Percentiles rank a stretch among this genome's conserved stretches.
Evolutionary conservation across 2,113 vertebrate genomes (phyloP).

Genomic region (Calonectris borealis): DNA sequence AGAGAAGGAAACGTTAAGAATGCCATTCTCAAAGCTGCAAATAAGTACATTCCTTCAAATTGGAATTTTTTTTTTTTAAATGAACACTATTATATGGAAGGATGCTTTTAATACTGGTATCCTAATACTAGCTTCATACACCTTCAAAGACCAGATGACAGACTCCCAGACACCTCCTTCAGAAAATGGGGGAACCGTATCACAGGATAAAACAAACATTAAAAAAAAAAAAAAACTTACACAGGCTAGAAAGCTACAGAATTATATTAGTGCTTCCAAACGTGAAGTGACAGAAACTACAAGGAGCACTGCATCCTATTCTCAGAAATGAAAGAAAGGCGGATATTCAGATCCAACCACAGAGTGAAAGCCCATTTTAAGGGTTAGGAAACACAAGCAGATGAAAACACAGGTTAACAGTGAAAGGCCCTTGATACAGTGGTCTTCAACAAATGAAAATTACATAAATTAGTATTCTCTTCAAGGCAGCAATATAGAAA

Average conservation of each 20-base stretch:
- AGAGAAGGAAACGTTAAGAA: neutral
- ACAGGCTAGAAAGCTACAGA: neutral
- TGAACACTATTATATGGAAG: neutral
- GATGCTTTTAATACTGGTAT: neutral
- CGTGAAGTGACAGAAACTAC: neutral
- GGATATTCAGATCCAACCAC: neutral
- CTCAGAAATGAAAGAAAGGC: neutral
- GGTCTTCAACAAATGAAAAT: neutral
- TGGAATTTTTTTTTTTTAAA: neutral
- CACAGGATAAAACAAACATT: neutral
- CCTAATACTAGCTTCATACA: neutral
- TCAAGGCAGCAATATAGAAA: neutral
- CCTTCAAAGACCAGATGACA: neutral
- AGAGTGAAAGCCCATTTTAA: neutral
- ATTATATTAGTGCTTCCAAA: neutral
- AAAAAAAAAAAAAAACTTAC: neutral
- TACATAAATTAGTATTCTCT: neutral
- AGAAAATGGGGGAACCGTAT: neutral
- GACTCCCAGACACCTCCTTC: neutral
- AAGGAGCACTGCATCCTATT: neutral
- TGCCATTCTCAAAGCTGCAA: neutral
- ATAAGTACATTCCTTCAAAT: neutral
- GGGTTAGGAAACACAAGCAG: neutral
- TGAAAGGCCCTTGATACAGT: neutral
- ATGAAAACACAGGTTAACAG: neutral